A percentile compares a stretch with the other conserved stretches of the same genome.
Evolutionary conservation across 2,797 vertebrate species (phyloP).

Genomic region (Aeoliscus strigatus): DNA sequence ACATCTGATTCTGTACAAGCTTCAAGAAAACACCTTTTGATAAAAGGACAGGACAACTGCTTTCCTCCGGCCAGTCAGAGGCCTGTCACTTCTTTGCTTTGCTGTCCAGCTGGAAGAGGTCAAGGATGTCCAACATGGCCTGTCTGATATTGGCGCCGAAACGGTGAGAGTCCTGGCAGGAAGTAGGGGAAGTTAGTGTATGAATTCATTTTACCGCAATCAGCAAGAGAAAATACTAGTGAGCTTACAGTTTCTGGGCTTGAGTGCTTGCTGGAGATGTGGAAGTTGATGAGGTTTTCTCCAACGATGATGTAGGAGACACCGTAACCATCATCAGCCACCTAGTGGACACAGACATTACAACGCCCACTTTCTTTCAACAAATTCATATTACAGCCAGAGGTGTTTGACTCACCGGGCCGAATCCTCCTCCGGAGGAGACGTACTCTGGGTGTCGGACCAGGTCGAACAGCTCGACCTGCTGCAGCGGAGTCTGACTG

Average conservation of each 20-base stretch:
- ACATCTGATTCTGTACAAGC: conserved; percentile 67
- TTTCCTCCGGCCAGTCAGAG: conserved; percentile 1
- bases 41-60: conserved; percentile 28
- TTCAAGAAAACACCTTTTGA: conserved; percentile 34
- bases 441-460: conserved; percentile 82
- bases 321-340: conserved; percentile 95
- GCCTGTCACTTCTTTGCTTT: conserved; percentile 71
- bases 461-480: conserved; percentile 83
- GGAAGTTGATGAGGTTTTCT: conserved; percentile 89
- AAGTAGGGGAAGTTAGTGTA: not conserved
- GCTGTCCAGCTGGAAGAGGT: conserved; percentile 72
- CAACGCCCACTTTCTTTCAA: not conserved
- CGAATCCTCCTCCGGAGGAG: conserved; percentile 91
- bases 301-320: conserved; percentile 92
- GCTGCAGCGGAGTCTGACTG: conserved; percentile 93
- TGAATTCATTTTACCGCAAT: no score
- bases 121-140: conserved; percentile 84
- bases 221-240: not conserved
- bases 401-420: conserved; percentile 78
- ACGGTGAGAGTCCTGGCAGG: conserved; percentile 87
- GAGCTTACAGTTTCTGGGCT: conserved; percentile 87
- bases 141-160: conserved; percentile 84
- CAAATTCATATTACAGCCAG: not conserved
- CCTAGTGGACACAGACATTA: conserved; percentile 64
- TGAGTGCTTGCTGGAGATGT: conserved; percentile 93